Percentiles rank a stretch among this genome's conserved stretches.
Evolutionary conservation across 2,113 vertebrate species (phyloP).

Genomic region (Scomber scombrus): DNA sequence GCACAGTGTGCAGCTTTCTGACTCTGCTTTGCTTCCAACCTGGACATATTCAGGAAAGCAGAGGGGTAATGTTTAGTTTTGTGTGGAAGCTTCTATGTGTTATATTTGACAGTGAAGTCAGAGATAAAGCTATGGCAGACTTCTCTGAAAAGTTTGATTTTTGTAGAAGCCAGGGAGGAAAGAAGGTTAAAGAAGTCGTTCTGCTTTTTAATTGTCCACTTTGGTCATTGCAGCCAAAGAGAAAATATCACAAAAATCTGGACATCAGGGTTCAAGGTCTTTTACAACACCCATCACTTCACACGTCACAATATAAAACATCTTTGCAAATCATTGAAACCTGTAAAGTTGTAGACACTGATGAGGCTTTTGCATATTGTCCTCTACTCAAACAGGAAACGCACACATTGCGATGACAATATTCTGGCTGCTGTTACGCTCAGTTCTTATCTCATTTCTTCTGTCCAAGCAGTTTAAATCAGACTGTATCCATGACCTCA

Average conservation of each 20-base stretch:
- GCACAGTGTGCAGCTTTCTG: background rate
- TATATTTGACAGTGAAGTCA: background rate
- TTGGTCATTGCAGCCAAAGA: slow-evolving; percentile 2
- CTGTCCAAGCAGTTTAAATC: background rate
- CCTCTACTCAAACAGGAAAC: slow-evolving; percentile 35
- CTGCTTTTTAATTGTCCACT: slow-evolving; percentile 3
- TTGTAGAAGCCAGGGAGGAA: background rate
- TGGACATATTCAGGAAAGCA: slow-evolving; percentile 1
- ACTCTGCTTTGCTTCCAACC: background rate
- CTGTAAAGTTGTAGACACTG: slow-evolving; percentile 47
- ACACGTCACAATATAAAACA: slow-evolving; percentile 69
- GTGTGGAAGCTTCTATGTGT: background rate
- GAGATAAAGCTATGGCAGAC: slow-evolving; percentile 13
- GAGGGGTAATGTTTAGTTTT: background rate
- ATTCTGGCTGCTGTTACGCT: slow-evolving; percentile 2
- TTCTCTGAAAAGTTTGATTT: slow-evolving; percentile 4
- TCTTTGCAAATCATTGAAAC: slow-evolving; percentile 38
- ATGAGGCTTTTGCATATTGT: slow-evolving; percentile 60
- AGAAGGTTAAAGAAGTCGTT: slow-evolving; percentile 4
- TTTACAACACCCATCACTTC: slow-evolving; percentile 63
- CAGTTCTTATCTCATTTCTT: background rate
- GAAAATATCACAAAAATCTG: background rate
- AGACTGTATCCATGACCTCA: slow-evolving; percentile 11
- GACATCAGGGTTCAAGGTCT: slow-evolving; percentile 31
- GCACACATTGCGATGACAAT: slow-evolving; percentile 14